Percentiles rank a stretch among this genome's conserved stretches.
Evolutionary conservation across 30 jellyfish, hydroid and myxozoan species (phyloP).

Genomic region (Phacellophora camtschatica): DNA sequence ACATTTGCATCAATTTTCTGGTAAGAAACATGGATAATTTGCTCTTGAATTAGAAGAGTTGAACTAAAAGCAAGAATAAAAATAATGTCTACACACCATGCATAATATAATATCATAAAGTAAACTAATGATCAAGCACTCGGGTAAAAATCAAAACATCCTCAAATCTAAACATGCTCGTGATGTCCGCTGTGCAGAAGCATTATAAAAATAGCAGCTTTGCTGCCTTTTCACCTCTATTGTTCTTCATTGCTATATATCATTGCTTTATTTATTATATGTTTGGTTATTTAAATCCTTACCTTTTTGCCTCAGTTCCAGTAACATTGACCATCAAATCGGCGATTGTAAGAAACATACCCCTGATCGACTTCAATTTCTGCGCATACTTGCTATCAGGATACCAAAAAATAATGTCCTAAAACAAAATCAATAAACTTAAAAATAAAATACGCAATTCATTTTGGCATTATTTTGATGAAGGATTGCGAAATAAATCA

Average conservation of each 20-base stretch:
- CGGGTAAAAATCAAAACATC: too few relatives aligned
- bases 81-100: not conserved
- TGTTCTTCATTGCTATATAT: too few relatives aligned
- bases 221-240: too few relatives aligned
- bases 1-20: slow-evolving; percentile 54
- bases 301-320: slow-evolving; percentile 77
- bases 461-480: too few relatives aligned
- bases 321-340: slow-evolving; percentile 85
- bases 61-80: slow-evolving; percentile 40
- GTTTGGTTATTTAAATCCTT: too few relatives aligned
- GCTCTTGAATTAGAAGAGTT: slow-evolving; percentile 35
- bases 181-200: too few relatives aligned
- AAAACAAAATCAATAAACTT: not conserved
- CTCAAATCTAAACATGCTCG: too few relatives aligned
- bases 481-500: too few relatives aligned
- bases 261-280: too few relatives aligned
- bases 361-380: slow-evolving; percentile 59
- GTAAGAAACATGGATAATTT: slow-evolving; percentile 67
- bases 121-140: too few relatives aligned
- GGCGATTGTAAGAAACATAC: slow-evolving; percentile 85
- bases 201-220: too few relatives aligned
- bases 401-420: slow-evolving; percentile 91
- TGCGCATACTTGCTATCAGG: slow-evolving; percentile 59
- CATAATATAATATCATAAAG: not conserved
- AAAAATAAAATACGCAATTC: too few relatives aligned